Evolutionary conservation across 2,888 invertebrate species (phyloP).

Genomic region (Scaptodrosophila latifasciaeformis): DNA sequence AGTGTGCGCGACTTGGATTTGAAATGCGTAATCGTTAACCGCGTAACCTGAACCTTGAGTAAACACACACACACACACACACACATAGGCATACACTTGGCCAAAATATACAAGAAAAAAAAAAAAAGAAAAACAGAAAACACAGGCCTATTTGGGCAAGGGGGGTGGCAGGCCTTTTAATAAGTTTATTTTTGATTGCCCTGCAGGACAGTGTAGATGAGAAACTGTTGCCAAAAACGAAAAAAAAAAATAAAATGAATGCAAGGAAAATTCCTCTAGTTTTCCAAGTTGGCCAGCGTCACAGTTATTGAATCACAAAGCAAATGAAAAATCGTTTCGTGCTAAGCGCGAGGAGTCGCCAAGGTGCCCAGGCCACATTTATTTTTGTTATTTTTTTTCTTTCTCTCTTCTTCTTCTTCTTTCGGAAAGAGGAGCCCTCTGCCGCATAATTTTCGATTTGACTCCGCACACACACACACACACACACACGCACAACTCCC

Average conservation of each 20-base stretch:
- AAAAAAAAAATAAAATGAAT: neutral
- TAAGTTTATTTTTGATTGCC: neutral
- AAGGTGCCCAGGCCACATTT: slow-evolving; percentile 17
- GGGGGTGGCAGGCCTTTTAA: neutral
- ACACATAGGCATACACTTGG: slow-evolving; percentile 7
- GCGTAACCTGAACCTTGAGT: slow-evolving; percentile 65
- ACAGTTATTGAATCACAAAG: slow-evolving; percentile 39
- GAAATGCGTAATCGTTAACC: slow-evolving; percentile 55
- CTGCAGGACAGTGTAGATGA: neutral
- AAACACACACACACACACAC: slow-evolving; percentile 46
- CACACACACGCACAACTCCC: slow-evolving; percentile 29
- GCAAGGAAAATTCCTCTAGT: neutral
- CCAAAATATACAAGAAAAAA: slow-evolving; percentile 7
- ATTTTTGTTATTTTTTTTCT: too few species aligned
- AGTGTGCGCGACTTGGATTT: slow-evolving; percentile 38
- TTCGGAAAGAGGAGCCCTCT: slow-evolving; percentile 14
- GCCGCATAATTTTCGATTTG: slow-evolving; percentile 52
- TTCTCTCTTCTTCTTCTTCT: neutral
- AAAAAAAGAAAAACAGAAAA: slow-evolving; percentile 16
- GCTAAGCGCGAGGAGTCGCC: slow-evolving; percentile 57
- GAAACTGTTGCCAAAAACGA: neutral
- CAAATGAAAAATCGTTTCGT: slow-evolving; percentile 63
- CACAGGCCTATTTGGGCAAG: slow-evolving; percentile 13
- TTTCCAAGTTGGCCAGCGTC: neutral
- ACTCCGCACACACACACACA: neutral